Percentiles rank a stretch among this genome's conserved stretches.
phyloP scores from a whole-genome alignment of 2,797 vertebrate genomes.

The Eulemur coronatus region DNA sequence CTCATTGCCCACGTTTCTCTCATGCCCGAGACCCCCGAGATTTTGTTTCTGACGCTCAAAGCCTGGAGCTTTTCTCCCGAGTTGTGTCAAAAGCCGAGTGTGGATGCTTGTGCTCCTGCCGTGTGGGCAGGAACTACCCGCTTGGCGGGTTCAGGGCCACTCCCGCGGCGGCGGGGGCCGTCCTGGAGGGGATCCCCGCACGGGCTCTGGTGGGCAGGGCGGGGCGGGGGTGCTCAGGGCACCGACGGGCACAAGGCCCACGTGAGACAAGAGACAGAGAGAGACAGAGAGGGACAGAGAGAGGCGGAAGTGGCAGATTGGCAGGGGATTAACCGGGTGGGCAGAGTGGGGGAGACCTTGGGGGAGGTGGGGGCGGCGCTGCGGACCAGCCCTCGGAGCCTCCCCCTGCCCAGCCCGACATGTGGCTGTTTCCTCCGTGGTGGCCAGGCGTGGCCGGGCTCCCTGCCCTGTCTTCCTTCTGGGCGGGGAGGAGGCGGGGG shows the following conservation, averaged over 20 bases:
- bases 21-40: no score
- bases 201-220: not conserved
- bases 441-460: not conserved
- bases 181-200: not conserved
- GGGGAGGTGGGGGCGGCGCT: not conserved
- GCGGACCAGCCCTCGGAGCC: no score
- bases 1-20: not conserved
- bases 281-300: not conserved
- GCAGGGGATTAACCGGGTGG: no score
- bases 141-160: not conserved
- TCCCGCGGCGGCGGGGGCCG: not conserved
- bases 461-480: not conserved
- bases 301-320: not conserved
- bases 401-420: fast-evolving
- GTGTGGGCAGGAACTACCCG: not conserved
- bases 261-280: not conserved
- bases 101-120: not conserved
- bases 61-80: not conserved
- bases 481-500: not conserved
- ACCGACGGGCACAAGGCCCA: not conserved
- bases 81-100: not conserved
- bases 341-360: not conserved
- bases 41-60: not conserved
- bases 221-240: not conserved
- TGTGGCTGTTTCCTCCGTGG: fast-evolving